Percentiles rank a stretch among this genome's conserved stretches.
Conservation (phyloP, 1,140 invertebrate genomes). For the Hormaphis cornu region DNA sequence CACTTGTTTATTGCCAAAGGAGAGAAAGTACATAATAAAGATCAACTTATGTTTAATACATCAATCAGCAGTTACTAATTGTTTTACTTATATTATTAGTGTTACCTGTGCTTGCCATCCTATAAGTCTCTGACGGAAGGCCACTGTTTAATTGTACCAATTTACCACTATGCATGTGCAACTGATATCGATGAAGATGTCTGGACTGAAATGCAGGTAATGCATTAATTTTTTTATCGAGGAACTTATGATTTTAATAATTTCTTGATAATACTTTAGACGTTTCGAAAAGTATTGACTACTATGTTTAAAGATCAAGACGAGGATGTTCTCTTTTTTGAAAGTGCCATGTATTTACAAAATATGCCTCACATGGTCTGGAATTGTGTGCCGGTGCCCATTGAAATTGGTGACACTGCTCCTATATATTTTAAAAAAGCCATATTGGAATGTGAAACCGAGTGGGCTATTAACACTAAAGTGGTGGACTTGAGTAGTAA, state of each 20-base stretch:
- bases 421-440: conserved; percentile 96
- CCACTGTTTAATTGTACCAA: conserved; percentile 82
- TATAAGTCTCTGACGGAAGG: conserved; percentile 69
- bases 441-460: conserved; percentile 82
- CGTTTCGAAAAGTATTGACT: conserved; percentile 62
- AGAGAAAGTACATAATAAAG: conserved; percentile 49
- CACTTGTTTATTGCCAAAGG: conserved; percentile 78
- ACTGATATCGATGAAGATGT: conserved; percentile 86
- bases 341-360: conserved; percentile 66
- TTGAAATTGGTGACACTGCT: conserved; percentile 69
- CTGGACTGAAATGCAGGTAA: conserved; percentile 75
- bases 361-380: conserved; percentile 75
- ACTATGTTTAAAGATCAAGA: conserved; percentile 64
- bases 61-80: not conserved
- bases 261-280: conserved; percentile 43
- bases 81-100: conserved; percentile 33
- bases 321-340: conserved; percentile 83
- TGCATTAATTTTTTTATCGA: conserved; percentile 23
- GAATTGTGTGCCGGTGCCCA: conserved; percentile 78
- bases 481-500: conserved; percentile 70
- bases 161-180: conserved; percentile 64
- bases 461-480: conserved; percentile 94
- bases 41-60: not conserved
- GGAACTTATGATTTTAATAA: not conserved
- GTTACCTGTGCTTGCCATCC: conserved; percentile 68